Conservation (phyloP, 1,140 invertebrate species). For the Lysiphlebus fabarum region DNA sequence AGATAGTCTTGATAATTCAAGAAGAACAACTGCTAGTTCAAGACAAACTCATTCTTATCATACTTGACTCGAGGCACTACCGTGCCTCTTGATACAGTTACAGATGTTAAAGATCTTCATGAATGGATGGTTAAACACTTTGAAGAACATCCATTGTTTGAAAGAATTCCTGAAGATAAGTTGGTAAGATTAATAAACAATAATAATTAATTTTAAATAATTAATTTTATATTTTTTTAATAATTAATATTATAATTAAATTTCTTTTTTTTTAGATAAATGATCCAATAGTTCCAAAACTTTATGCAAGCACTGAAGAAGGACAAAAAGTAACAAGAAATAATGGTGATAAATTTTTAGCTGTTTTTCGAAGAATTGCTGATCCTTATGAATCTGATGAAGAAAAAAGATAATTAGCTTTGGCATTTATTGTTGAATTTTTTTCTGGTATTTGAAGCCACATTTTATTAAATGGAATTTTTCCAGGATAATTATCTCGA, state of each 20-base stretch:
- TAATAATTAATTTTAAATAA: background rate
- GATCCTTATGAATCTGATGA: conserved; percentile 50
- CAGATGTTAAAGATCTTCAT: conserved; percentile 96
- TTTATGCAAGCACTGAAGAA: conserved; percentile 94
- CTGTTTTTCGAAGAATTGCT: conserved; percentile 77
- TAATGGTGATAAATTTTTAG: conserved; percentile 89
- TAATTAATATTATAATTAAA: conserved; percentile 11
- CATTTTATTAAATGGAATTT: conserved; percentile 14
- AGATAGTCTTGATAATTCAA: no score
- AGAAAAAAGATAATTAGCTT: conserved; percentile 20
- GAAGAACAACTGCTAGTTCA: no score
- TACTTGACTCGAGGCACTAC: no score
- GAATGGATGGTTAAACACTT: conserved; percentile 97
- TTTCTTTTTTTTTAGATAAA: conserved; percentile 57
- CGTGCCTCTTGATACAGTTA: no score
- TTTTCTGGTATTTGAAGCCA: background rate
- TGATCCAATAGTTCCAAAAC: conserved; percentile 83
- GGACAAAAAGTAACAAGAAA: conserved; percentile 97
- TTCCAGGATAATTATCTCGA: conserved; percentile 28
- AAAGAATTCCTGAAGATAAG: conserved; percentile 69
- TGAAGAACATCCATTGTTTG: conserved; percentile 86
- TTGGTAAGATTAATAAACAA: conserved; percentile 59
- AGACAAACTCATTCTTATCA: no score
- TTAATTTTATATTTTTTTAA: background rate
- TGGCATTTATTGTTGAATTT: background rate